These are phyloP conservation scores for Sympetrum striolatum DNA, from an alignment of 2,888 invertebrate species.

Conservation along the genomic window DNA sequence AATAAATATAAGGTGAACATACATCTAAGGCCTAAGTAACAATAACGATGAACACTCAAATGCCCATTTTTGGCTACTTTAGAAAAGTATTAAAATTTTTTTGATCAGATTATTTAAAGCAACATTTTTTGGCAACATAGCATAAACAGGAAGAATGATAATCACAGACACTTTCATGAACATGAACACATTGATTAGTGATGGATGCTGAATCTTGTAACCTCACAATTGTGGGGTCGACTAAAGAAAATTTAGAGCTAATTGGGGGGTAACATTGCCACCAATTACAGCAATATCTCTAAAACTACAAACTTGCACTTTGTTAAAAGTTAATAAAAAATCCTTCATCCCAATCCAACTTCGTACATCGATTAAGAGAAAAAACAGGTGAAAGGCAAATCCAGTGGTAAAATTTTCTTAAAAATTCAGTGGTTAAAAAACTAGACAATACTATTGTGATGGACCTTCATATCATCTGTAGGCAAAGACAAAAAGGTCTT, in stretches of 20 bases:
- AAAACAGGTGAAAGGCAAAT: not conserved
- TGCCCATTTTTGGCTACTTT: not conserved
- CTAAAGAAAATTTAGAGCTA: not conserved
- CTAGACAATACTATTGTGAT: not conserved
- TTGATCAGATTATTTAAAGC: constrained; percentile 5
- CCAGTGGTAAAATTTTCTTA: not conserved
- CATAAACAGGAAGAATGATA: constrained; percentile 13
- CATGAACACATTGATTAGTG: constrained; percentile 32
- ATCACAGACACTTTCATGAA: constrained; percentile 26
- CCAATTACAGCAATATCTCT: not conserved
- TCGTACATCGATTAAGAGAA: not conserved
- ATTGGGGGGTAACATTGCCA: not conserved
- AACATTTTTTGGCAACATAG: not conserved
- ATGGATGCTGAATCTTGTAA: not conserved
- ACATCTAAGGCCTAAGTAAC: not conserved
- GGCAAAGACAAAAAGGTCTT: not conserved
- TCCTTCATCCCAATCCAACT: not conserved
- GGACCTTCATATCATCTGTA: not conserved
- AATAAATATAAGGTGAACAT: not conserved
- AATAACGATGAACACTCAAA: not conserved
- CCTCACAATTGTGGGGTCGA: not conserved
- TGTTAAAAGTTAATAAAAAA: not conserved
- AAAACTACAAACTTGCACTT: not conserved
- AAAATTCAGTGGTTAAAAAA: not conserved
- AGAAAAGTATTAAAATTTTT: constrained; percentile 32